These are phyloP conservation scores for Octopus sinensis DNA, from an alignment of 1,140 invertebrate species.

Conservation along the genomic window DNA sequence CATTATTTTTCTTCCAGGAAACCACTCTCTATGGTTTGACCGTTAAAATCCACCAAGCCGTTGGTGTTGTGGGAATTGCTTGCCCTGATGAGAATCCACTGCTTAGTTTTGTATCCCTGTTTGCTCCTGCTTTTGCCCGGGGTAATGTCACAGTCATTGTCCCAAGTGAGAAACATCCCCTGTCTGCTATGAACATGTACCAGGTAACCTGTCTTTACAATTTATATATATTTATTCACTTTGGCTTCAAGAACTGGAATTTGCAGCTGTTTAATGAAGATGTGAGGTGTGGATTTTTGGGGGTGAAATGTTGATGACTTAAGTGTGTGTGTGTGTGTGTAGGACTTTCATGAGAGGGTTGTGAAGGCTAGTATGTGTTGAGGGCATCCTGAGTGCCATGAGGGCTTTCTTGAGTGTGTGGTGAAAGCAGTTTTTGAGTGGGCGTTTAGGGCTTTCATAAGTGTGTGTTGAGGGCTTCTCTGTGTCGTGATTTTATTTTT, in stretches of 20 bases:
- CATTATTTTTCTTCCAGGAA: slow-evolving; percentile 48
- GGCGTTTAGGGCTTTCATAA: too few species aligned
- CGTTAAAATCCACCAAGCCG: slow-evolving; percentile 56
- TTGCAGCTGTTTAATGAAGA: too few species aligned
- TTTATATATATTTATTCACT: too few species aligned
- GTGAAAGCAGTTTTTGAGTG: too few species aligned
- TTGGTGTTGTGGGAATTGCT: slow-evolving; percentile 61
- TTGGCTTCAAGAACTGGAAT: too few species aligned
- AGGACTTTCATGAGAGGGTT: too few species aligned
- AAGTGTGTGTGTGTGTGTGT: too few species aligned
- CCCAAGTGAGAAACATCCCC: slow-evolving; percentile 57
- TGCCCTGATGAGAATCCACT: slow-evolving; percentile 58
- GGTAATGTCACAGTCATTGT: slow-evolving; percentile 60
- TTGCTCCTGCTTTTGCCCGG: slow-evolving; percentile 57
- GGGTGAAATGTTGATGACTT: too few species aligned
- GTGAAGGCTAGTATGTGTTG: too few species aligned
- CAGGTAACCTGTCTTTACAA: slow-evolving; percentile 47
- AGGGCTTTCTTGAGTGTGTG: too few species aligned
- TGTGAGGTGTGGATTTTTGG: too few species aligned
- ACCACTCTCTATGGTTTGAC: slow-evolving; percentile 59
- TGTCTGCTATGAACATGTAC: slow-evolving; percentile 58
- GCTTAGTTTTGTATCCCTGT: slow-evolving; percentile 58
- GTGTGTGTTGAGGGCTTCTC: not conserved
- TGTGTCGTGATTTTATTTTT: not conserved
- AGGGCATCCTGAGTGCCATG: too few species aligned